These are phyloP conservation scores for Corticium candelabrum DNA, from an alignment of 37 sponge, comb jelly and placozoan genomes.

Conservation along the genomic window DNA sequence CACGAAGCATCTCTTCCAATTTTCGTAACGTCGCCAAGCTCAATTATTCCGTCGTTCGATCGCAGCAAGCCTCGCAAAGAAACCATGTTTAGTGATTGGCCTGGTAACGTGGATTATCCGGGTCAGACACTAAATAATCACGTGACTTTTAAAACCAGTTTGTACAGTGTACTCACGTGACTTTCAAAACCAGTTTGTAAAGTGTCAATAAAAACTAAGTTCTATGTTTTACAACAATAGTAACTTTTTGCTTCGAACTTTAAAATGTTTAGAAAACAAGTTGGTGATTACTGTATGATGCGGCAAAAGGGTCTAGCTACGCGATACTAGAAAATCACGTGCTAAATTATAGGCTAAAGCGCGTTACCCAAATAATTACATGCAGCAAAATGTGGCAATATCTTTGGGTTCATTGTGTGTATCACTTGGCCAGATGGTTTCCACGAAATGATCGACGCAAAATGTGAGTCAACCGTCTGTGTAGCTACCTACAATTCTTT, in stretches of 20 bases:
- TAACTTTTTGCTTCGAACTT: too few species aligned
- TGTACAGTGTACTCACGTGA: too few species aligned
- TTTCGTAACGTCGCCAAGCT: neutral
- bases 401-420: neutral
- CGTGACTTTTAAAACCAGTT: neutral
- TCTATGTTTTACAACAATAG: too few species aligned
- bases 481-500: neutral
- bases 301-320: too few species aligned
- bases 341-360: too few species aligned
- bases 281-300: too few species aligned
- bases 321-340: too few species aligned
- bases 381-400: neutral
- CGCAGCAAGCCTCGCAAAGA: neutral
- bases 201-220: too few species aligned
- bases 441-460: neutral
- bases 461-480: neutral
- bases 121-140: neutral
- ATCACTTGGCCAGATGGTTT: neutral
- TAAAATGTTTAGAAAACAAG: too few species aligned
- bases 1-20: neutral
- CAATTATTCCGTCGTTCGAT: neutral
- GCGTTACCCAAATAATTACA: neutral
- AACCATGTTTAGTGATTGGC: too few species aligned
- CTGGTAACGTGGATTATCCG: neutral
- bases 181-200: too few species aligned